These are phyloP conservation scores for Drosophila saltans DNA, from an alignment of 1,140 invertebrate genomes.

Conservation along the genomic window DNA sequence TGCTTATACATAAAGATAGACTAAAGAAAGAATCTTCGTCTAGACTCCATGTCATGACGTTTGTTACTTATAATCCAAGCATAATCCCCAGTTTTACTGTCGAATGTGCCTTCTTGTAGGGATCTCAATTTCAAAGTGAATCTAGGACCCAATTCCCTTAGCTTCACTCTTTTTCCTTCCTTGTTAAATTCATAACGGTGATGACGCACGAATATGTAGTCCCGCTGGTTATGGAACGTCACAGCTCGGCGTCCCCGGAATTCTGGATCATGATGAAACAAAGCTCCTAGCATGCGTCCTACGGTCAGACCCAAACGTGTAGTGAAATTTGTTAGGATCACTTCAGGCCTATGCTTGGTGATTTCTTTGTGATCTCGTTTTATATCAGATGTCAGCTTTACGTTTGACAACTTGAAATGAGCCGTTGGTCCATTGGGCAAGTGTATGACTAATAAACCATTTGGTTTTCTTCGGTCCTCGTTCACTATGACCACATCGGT, in stretches of 20 bases:
- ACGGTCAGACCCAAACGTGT: constrained; percentile 96
- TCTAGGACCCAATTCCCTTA: constrained; percentile 97
- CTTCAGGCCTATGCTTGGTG: constrained; percentile 94
- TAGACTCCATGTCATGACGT: constrained; percentile 95
- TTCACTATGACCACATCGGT: constrained; percentile 97
- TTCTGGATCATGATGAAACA: constrained; percentile 98
- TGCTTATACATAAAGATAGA: constrained; percentile 34
- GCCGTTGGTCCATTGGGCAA: constrained; percentile 98
- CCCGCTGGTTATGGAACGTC: constrained; percentile 99
- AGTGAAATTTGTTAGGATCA: constrained; percentile 98
- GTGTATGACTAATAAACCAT: constrained; percentile 96
- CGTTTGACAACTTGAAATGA: constrained; percentile 91
- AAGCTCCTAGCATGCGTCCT: constrained; percentile 95
- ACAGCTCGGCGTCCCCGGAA: constrained; percentile 96
- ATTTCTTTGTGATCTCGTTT: constrained; percentile 91
- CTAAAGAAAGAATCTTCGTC: constrained; percentile 94
- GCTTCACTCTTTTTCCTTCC: constrained; percentile 90
- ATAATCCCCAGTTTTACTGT: constrained; percentile 97
- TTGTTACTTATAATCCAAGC: constrained; percentile 97
- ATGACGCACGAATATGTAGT: constrained; percentile 99
- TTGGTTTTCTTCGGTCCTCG: constrained; percentile 95
- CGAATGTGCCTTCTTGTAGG: constrained; percentile 98
- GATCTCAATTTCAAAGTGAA: constrained; percentile 97
- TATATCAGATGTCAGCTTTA: constrained; percentile 92
- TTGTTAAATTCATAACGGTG: constrained; percentile 98